Conservation (phyloP, 2,888 invertebrate genomes). For the Lasioglossum lativentre region DNA sequence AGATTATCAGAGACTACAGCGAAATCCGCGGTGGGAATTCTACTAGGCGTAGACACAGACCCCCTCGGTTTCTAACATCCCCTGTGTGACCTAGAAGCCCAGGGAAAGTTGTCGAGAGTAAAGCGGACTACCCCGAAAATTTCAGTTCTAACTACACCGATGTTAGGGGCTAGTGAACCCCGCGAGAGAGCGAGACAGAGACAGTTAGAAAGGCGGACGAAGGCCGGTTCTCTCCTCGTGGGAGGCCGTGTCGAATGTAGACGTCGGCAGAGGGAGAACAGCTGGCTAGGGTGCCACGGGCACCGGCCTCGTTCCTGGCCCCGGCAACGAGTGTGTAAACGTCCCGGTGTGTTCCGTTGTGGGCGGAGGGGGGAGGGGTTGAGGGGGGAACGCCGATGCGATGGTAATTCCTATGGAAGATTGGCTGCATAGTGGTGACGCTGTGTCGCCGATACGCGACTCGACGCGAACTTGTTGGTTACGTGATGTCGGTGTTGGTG, state of each 20-base stretch:
- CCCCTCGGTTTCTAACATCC: not conserved
- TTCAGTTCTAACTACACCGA: not conserved
- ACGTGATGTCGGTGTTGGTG: slow-evolving; percentile 41
- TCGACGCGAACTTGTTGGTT: slow-evolving; percentile 70
- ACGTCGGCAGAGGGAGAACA: slow-evolving; percentile 63
- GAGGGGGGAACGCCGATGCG: slow-evolving; percentile 8
- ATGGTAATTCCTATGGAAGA: slow-evolving; percentile 70
- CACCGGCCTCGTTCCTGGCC: slow-evolving; percentile 54
- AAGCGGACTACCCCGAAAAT: not conserved
- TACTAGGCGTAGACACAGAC: not conserved
- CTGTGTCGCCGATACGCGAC: slow-evolving; percentile 63
- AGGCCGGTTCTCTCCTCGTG: slow-evolving; percentile 7
- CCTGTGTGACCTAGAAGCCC: not conserved
- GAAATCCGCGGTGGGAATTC: not conserved
- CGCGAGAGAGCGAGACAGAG: not conserved
- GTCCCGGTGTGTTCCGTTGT: slow-evolving; percentile 24
- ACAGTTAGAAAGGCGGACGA: slow-evolving; percentile 17
- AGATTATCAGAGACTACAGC: too few relatives aligned
- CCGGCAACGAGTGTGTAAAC: slow-evolving; percentile 61
- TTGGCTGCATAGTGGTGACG: slow-evolving; percentile 70
- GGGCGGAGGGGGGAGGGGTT: too few relatives aligned
- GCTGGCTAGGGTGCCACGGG: slow-evolving; percentile 64
- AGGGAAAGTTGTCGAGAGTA: not conserved
- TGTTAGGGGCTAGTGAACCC: slow-evolving; percentile 36
- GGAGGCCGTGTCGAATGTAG: slow-evolving; percentile 52